Conservation (phyloP, 2,888 invertebrate genomes). For the Coelopa pilipes region DNA sequence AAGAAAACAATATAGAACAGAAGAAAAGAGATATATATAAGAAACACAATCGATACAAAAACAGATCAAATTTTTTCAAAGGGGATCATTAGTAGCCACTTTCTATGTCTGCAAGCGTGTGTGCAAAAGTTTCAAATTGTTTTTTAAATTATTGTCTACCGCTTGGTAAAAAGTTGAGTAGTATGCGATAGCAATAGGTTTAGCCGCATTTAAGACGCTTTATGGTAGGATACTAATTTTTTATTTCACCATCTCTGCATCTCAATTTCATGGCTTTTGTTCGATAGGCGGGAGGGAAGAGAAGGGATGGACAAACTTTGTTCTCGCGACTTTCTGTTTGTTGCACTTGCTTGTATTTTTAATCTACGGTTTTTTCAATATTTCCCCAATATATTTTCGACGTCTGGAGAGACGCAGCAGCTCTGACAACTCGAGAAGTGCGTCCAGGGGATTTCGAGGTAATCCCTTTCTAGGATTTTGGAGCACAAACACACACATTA, state of each 20-base stretch:
- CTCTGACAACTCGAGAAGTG: too few species aligned
- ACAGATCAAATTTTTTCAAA: background rate
- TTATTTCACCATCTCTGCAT: background rate
- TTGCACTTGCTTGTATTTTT: too few species aligned
- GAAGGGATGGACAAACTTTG: background rate
- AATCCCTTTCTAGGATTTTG: too few species aligned
- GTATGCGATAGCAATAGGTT: slow-evolving; percentile 3
- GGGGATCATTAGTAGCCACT: background rate
- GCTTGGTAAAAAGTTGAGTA: background rate
- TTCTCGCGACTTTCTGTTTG: background rate
- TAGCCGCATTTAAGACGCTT: slow-evolving; percentile 23
- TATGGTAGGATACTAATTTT: slow-evolving; percentile 3
- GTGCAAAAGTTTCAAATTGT: background rate
- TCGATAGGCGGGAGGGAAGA: too few species aligned
- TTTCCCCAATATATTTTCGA: too few species aligned
- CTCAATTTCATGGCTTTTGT: too few species aligned
- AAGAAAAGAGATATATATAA: background rate
- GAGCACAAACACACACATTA: too few species aligned
- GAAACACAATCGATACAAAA: background rate
- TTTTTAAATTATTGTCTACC: background rate
- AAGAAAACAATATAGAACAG: slow-evolving; percentile 5
- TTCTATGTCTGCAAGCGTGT: background rate
- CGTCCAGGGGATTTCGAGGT: too few species aligned
- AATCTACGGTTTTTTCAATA: too few species aligned
- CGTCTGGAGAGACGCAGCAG: too few species aligned